These are phyloP conservation scores for Drosophila subsilvestris DNA, from an alignment of 2,888 invertebrate species.

Conservation along the genomic window DNA sequence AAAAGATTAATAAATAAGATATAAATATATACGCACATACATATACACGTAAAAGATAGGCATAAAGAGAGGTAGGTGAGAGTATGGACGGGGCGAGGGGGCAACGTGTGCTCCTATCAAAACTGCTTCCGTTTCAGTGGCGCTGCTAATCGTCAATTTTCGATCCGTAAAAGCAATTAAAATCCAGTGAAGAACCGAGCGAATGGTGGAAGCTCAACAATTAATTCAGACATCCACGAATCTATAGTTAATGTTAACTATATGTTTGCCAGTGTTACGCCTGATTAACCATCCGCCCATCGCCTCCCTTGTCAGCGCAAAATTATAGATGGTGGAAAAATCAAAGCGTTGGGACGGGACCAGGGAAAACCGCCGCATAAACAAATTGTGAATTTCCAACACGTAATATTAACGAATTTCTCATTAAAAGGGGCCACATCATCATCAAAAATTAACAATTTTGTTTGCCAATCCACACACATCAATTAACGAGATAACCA, in stretches of 20 bases:
- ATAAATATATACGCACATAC: neutral
- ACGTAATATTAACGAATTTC: conserved; percentile 42
- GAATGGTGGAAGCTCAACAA: conserved; percentile 1
- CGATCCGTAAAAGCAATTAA: conserved; percentile 35
- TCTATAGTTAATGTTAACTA: conserved; percentile 29
- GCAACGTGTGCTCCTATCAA: neutral
- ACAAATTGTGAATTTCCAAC: conserved; percentile 37
- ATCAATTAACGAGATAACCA: conserved; percentile 33
- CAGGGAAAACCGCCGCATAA: neutral
- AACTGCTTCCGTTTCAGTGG: conserved; percentile 38
- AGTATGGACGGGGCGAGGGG: no score
- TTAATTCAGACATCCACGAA: conserved; percentile 26
- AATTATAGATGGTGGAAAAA: neutral
- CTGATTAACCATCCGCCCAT: conserved; percentile 36
- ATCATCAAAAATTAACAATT: conserved; percentile 37
- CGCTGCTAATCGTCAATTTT: conserved; percentile 32
- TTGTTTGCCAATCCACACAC: conserved; percentile 42
- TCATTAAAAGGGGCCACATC: conserved; percentile 34
- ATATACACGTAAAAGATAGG: neutral
- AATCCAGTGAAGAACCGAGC: conserved; percentile 18
- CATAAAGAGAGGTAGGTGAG: neutral
- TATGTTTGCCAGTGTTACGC: conserved; percentile 35
- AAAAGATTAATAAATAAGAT: conserved; percentile 15
- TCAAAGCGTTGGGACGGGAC: neutral
- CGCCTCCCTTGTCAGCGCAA: conserved; percentile 29